These are phyloP conservation scores for Parazoanthus swiftii DNA, from an alignment of 92 coral and sea anemone genomes.

Conservation along the genomic window DNA sequence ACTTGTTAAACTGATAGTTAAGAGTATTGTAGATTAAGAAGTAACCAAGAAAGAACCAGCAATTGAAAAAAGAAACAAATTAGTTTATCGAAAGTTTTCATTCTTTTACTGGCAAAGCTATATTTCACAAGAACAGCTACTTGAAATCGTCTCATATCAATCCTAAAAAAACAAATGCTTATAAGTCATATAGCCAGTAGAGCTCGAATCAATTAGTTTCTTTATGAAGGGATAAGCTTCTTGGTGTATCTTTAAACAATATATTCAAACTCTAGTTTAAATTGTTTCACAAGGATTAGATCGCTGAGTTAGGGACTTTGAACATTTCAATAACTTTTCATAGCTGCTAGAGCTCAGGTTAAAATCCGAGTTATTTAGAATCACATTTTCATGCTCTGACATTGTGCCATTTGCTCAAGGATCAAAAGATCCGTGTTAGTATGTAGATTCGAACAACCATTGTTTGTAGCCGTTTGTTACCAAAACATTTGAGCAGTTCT, in stretches of 20 bases:
- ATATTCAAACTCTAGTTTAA: neutral
- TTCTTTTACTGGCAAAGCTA: neutral
- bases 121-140: conserved; percentile 7
- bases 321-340: neutral
- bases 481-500: neutral
- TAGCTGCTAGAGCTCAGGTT: neutral
- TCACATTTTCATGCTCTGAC: neutral
- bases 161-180: conserved; percentile 1
- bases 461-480: neutral
- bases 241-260: neutral
- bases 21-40: neutral
- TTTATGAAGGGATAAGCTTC: neutral
- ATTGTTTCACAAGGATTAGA: conserved; percentile 3
- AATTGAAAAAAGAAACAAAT: neutral
- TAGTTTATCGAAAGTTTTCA: neutral
- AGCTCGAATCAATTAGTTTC: neutral
- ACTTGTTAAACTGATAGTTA: neutral
- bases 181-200: neutral
- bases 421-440: neutral
- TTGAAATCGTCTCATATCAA: conserved; percentile 32
- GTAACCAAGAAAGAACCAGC: neutral
- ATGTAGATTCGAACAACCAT: neutral
- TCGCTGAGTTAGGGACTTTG: neutral
- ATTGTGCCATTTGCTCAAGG: neutral
- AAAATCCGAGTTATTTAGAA: neutral